Evolutionary conservation across 2,797 vertebrate genomes (phyloP).

Genomic region (Delichon dasypus): DNA sequence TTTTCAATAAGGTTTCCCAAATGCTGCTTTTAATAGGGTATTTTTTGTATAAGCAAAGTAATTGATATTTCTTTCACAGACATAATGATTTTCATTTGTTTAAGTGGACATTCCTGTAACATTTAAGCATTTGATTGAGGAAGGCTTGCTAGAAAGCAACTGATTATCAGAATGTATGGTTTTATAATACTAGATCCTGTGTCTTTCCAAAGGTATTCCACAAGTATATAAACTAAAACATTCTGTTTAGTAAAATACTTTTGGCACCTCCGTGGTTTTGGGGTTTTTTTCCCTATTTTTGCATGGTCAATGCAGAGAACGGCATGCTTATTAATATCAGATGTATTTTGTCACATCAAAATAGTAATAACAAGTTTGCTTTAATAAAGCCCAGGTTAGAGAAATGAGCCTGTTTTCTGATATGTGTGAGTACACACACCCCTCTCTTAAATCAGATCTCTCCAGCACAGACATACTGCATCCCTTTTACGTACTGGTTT

Average conservation of each 20-base stretch:
- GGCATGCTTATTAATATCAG: constrained; percentile 14
- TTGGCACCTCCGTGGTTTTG: not conserved
- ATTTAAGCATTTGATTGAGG: not conserved
- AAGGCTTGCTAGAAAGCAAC: not conserved
- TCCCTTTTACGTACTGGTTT: not conserved
- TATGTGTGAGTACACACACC: not conserved
- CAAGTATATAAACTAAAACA: not conserved
- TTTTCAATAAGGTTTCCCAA: constrained; percentile 13
- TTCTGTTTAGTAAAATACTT: constrained; percentile 11
- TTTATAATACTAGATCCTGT: not conserved
- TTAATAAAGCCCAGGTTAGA: not conserved
- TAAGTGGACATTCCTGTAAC: not conserved
- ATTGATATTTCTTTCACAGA: constrained; percentile 18
- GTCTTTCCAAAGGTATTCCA: not conserved
- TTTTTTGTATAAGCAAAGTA: not conserved
- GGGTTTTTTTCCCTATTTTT: not conserved
- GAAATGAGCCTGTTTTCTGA: not conserved
- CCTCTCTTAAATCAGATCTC: not conserved
- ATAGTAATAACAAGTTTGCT: not conserved
- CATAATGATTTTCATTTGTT: constrained; percentile 26
- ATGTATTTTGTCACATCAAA: not conserved
- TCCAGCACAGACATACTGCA: not conserved
- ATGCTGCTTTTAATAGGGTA: not conserved
- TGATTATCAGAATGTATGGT: not conserved
- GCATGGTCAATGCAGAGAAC: not conserved